Base-by-base conservation (phyloP, 2,113 vertebrate species). In the Anoura caudifer region DNA sequence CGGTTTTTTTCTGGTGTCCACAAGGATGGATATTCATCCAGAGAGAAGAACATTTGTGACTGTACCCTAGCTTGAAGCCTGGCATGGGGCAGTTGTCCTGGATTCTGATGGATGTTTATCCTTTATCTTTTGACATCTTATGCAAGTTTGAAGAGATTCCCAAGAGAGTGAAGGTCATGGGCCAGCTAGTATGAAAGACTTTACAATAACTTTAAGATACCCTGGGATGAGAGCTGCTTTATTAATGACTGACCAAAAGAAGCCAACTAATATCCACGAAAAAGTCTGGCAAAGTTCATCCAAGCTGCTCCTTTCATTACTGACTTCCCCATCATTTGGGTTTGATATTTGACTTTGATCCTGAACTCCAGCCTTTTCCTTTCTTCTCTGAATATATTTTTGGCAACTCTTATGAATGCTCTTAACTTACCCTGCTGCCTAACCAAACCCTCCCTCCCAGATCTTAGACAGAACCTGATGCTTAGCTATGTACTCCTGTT, bases 1-100 rank as follows among this genome's bases (percentile, higher is more conserved):
- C 6, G 22, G 28, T 54, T 82, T 63, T 94, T 94, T 95, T 72
- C 72, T 95, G 85, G 47, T 94, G 36, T 92, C 8, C 63, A 80
- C 90, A 94, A 95, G 33, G 69, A 95, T 91, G 12, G 82, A 41
- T 90, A 65, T 79, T 96, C 11, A 73, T 90, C 70, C 86, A 94
- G 24, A 84, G 31, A 95, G 67, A 86, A 93, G 63, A 65, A 36
- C 33, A 80, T 87, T 94, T 85, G n/a, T 92, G 65, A 96, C 41
- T 83, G 36, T 65, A n/a, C 65, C 26, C 38, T 77, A 80, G 56
- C 80, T 67, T 88, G n/a, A 80, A 90, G 77, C 38, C 65, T 93
- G 81, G 28, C 31, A 67, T 76, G 38, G 43, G 16, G 43, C 87
- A 38, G 45, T 65, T 92, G 31, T 81, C 14, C 33, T 96, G 61